Conservation (phyloP, 2,797 vertebrate species). For the Microhierax caerulescens region DNA sequence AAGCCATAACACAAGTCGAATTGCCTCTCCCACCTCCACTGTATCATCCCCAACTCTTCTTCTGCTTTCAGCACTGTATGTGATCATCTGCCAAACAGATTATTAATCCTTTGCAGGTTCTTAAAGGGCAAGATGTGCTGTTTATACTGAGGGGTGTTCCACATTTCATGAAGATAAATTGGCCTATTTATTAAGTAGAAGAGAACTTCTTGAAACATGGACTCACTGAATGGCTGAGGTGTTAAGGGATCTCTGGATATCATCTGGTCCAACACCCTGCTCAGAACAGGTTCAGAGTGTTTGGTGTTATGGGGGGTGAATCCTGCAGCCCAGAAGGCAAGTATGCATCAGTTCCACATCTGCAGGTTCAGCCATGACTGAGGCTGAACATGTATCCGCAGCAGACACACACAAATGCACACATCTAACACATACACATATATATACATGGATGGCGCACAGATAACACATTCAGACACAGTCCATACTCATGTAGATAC, state of each 20-base stretch:
- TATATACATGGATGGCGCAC: background rate
- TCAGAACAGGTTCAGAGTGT: background rate
- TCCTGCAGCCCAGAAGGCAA: background rate
- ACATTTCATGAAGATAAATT: background rate
- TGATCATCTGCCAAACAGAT: background rate
- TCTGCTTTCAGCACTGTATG: background rate
- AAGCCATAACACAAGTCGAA: background rate
- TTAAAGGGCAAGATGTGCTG: background rate
- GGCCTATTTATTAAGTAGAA: background rate
- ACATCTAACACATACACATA: background rate
- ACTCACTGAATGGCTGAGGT: background rate
- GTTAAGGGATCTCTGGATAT: background rate
- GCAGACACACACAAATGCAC: background rate
- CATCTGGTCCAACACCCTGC: background rate
- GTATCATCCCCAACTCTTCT: background rate
- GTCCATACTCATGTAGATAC: background rate
- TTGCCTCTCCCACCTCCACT: background rate
- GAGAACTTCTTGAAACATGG: background rate
- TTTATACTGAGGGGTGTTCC: background rate
- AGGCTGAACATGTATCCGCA: background rate
- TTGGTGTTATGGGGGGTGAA: background rate
- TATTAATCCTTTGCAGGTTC: background rate
- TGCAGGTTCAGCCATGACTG: background rate
- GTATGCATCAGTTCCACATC: background rate
- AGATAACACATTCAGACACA: background rate